These are phyloP conservation scores for Arbacia lixula DNA, from an alignment of 53 echinoderm and acorn worm genomes.

Conservation along the genomic window DNA sequence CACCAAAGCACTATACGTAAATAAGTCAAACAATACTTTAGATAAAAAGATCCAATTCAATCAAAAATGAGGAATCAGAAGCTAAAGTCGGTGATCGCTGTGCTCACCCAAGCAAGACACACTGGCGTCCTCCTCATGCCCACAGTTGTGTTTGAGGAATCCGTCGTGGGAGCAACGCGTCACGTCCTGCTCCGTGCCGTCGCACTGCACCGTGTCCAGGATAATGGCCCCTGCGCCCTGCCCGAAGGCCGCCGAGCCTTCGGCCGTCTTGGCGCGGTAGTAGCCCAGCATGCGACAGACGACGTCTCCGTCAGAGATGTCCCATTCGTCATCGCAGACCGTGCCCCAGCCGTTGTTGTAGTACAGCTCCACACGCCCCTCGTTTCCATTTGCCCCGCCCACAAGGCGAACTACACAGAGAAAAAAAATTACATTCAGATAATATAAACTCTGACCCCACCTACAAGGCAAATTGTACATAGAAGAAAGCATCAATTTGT, in stretches of 20 bases:
- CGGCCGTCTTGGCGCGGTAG: constrained; percentile 1
- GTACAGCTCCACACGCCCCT: constrained; percentile 36
- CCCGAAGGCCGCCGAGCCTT: background rate
- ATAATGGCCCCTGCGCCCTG: constrained; percentile 1
- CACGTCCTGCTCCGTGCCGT: constrained; percentile 29
- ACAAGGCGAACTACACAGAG: constrained; percentile 47
- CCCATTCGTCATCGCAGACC: constrained; percentile 52
- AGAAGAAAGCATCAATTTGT: no score
- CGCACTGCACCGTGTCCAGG: constrained; percentile 16
- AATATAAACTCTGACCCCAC: no score
- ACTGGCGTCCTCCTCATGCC: constrained; percentile 20
- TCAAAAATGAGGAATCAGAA: no score
- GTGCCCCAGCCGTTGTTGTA: constrained; percentile 47
- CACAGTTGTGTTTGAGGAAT: constrained; percentile 12
- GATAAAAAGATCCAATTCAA: no score
- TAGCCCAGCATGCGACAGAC: constrained; percentile 41
- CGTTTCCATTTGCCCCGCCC: background rate
- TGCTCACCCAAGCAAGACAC: background rate
- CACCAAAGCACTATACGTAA: no score
- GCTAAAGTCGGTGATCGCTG: no score
- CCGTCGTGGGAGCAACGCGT: background rate
- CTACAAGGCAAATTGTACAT: no score
- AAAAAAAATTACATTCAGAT: no score
- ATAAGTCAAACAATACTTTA: no score
- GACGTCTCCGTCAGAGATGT: constrained; percentile 7